phyloP scores from a whole-genome alignment of 1,140 invertebrate genomes.

The Monomorium pharaonis region DNA sequence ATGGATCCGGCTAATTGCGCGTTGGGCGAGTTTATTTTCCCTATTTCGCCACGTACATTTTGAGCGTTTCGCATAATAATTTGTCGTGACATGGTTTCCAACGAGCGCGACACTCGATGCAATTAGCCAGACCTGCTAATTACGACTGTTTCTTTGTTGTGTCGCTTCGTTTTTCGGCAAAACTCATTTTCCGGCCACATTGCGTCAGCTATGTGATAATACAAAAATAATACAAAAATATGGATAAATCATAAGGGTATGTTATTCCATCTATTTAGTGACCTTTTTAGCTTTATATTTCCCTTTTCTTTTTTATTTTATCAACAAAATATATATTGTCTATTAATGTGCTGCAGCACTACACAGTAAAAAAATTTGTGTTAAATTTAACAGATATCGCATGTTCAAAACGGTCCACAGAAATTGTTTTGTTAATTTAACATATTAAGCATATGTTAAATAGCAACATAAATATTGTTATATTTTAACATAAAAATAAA shows the following conservation, averaged over 20 bases:
- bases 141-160: slow-evolving; percentile 45
- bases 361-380: no score
- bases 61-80: slow-evolving; percentile 52
- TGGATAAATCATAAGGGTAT: slow-evolving; percentile 2
- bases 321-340: neutral
- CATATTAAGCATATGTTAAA: no score
- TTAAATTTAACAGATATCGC: no score
- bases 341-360: no score
- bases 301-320: neutral
- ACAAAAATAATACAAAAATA: slow-evolving; percentile 42
- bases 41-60: slow-evolving; percentile 37
- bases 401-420: no score
- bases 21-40: slow-evolving; percentile 34
- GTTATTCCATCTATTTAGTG: slow-evolving; percentile 5
- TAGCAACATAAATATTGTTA: no score
- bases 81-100: neutral
- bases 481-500: no score
- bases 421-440: no score
- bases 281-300: neutral
- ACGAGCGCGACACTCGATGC: slow-evolving; percentile 31
- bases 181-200: slow-evolving; percentile 38
- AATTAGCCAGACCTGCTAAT: slow-evolving; percentile 55
- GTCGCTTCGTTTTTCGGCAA: slow-evolving; percentile 41
- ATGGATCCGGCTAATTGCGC: slow-evolving; percentile 37
- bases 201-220: neutral